Percentiles rank a stretch among this genome's conserved stretches.
phyloP scores from a whole-genome alignment of 2,797 vertebrate species.

The Anableps anableps region DNA sequence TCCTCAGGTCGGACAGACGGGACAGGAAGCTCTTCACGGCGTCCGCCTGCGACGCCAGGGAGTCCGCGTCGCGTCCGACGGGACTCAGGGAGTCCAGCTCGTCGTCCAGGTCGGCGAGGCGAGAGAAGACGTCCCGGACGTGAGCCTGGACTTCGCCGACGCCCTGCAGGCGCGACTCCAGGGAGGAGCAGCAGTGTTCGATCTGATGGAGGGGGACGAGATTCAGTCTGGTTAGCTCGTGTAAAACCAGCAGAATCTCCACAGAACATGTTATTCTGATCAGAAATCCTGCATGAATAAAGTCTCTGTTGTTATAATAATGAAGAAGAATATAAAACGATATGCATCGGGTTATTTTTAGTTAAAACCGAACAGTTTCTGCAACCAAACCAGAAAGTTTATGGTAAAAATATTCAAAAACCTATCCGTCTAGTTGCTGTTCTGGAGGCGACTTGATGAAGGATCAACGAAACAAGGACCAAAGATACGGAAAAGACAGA shows the following conservation, averaged over 20 bases:
- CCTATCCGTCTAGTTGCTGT: no score
- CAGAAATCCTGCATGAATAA: no score
- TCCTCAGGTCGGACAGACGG: constrained; percentile 82
- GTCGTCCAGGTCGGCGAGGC: constrained; percentile 92
- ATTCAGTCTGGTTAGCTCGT: background rate
- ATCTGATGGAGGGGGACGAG: constrained; percentile 63
- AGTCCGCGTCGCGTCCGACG: constrained; percentile 90
- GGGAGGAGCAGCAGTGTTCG: constrained; percentile 85
- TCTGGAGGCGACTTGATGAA: no score
- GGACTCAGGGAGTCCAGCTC: constrained; percentile 94
- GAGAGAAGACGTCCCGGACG: constrained; percentile 95
- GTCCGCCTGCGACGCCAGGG: constrained; percentile 93
- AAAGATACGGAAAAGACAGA: no score
- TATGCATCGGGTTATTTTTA: no score
- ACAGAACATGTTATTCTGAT: background rate
- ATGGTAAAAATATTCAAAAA: no score
- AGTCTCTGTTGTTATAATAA: no score
- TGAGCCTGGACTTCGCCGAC: constrained; percentile 90
- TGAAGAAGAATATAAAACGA: no score
- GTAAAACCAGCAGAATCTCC: background rate
- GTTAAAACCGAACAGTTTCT: no score
- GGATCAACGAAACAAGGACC: no score
- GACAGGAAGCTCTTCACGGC: constrained; percentile 86
- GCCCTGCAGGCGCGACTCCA: constrained; percentile 93
- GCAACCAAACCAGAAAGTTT: no score